Evolutionary conservation across 2,113 vertebrate genomes (phyloP), one percentile per base, ranked within the genome.

Genomic region (Gopherus evgoodei): DNA sequence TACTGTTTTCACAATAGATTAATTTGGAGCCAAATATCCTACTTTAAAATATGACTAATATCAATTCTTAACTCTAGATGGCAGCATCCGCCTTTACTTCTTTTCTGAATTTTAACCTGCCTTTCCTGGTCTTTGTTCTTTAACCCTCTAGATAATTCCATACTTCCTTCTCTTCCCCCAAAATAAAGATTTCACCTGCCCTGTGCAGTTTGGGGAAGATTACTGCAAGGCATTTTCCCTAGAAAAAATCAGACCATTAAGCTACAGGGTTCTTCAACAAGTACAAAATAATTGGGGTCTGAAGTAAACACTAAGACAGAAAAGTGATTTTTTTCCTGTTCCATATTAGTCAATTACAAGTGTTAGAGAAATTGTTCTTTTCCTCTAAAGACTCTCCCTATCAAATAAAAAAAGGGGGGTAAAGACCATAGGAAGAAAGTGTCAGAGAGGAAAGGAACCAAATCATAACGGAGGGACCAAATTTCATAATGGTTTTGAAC

Each of bases 71-170:
- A 94, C 98, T 97, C 95, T 98, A 98, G 98, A 92, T 98, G 98
- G 98, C 98, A 98, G 97, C 96, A 98, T 80, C 49, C 83, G 84
- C 90, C 97, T 97, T 96, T 83, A 50, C 12, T 59, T 76, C 75
- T 94, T 95, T 84, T 81, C 47, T 22, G 59, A 53, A 54, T 19
- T 86, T 93, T 49, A 65, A 75, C n/a, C 52, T 27, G 84, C 82
- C 22, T 42, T 84, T 86, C 82, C 57, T 69, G 49, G 91, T 86
- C 98, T 98, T 98, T 98, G 98, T 98, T 97, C 92, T 96, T 88
- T 83, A 85, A 69, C 38, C 65, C 87, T 86, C 84, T 88, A 84
- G 91, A 80, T 80, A 97, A 97, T 96, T 93, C 95, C 59, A 3
- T 4, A 90, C 85, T 95, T 95, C 87, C 91, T 96, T 90, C 91